Evolutionary conservation across 2,888 invertebrate species (phyloP).

Genomic region (Pollenia angustigena): DNA sequence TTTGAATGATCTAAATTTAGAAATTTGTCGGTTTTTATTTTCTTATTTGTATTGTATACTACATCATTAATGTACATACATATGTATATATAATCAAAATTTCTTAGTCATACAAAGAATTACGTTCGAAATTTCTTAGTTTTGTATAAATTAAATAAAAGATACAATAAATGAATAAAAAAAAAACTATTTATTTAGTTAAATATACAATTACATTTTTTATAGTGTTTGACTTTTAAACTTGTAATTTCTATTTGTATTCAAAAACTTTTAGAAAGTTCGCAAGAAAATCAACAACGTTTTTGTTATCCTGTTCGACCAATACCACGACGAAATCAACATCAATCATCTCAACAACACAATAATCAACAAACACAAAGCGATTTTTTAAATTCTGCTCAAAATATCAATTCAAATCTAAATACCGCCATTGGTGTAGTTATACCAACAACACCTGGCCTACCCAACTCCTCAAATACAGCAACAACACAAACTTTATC

Average conservation of each 20-base stretch:
- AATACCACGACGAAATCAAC: constrained; percentile 80
- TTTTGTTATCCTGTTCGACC: constrained; percentile 84
- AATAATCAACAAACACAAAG: constrained; percentile 71
- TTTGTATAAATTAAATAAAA: not conserved
- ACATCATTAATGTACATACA: constrained; percentile 48
- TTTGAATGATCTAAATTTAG: constrained; percentile 69
- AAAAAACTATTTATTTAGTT: constrained; percentile 10
- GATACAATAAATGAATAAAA: too few relatives aligned
- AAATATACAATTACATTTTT: not conserved
- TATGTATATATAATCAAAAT: constrained; percentile 47
- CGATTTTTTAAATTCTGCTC: constrained; percentile 62
- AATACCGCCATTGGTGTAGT: constrained; percentile 80
- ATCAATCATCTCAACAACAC: constrained; percentile 70
- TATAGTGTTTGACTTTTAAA: not conserved
- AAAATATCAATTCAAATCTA: constrained; percentile 70
- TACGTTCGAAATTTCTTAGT: constrained; percentile 36
- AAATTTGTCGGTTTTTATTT: constrained; percentile 56
- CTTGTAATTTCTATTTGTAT: not conserved
- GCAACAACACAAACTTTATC: constrained; percentile 52
- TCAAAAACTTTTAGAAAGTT: constrained; percentile 73
- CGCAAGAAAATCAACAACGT: constrained; percentile 81
- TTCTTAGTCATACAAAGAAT: constrained; percentile 65
- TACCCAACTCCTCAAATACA: constrained; percentile 67
- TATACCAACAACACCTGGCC: constrained; percentile 81
- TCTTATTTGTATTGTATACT: constrained; percentile 58